phyloP scores from a whole-genome alignment of 1,140 invertebrate genomes.

The Dendroctonus ponderosae region DNA sequence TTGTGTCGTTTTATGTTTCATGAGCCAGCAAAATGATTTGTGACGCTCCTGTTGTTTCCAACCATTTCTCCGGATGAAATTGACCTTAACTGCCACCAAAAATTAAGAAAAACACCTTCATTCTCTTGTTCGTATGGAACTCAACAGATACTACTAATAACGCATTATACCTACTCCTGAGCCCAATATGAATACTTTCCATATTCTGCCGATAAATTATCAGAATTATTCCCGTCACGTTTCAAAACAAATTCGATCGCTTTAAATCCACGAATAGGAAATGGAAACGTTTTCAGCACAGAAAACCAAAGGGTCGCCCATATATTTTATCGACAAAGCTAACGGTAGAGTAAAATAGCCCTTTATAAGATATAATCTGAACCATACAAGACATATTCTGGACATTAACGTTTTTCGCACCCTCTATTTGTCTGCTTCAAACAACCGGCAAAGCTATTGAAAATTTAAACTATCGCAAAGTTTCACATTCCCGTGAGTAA shows the following conservation, averaged over 20 bases:
- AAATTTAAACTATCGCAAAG: no score
- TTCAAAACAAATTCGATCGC: slow-evolving; percentile 4
- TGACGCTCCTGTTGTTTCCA: neutral
- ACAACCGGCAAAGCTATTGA: neutral
- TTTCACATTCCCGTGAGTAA: no score
- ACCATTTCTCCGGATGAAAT: neutral
- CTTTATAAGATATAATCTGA: slow-evolving; percentile 13
- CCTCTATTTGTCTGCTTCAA: slow-evolving; percentile 12
- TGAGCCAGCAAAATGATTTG: neutral
- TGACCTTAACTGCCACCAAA: neutral
- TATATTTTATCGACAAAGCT: slow-evolving; percentile 16
- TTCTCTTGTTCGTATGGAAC: neutral
- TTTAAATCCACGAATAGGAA: slow-evolving; percentile 2
- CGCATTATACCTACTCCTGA: neutral
- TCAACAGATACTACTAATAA: neutral
- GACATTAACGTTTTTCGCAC: slow-evolving; percentile 1
- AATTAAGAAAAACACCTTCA: neutral
- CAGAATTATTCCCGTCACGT: neutral
- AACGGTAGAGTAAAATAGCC: slow-evolving; percentile 14
- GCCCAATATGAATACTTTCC: neutral
- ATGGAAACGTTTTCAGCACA: slow-evolving; percentile 10
- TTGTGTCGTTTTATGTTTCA: neutral
- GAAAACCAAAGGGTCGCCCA: slow-evolving; percentile 7
- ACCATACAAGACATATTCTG: slow-evolving; percentile 12
- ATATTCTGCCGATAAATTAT: neutral